Conservation (phyloP, 2,888 invertebrate genomes). For the Synergus laeviventris region DNA sequence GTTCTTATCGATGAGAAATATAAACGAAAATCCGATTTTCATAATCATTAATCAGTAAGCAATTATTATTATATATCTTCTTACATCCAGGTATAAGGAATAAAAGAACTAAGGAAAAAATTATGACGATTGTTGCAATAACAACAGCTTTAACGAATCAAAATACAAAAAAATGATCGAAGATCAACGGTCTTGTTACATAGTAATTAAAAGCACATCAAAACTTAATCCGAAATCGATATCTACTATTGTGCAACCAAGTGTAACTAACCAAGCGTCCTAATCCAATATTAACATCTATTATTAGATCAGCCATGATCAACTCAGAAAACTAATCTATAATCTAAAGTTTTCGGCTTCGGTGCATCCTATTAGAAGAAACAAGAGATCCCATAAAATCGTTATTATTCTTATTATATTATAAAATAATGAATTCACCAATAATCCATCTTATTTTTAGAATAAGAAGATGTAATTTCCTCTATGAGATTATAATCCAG, state of each 20-base stretch:
- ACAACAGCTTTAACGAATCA: too few species aligned
- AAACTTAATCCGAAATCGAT: not conserved
- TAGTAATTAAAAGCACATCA: not conserved
- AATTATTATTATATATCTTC: too few species aligned
- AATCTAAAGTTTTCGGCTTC: not conserved
- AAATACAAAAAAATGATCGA: not conserved
- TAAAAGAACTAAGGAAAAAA: too few species aligned
- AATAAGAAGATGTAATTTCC: not conserved
- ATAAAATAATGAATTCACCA: too few species aligned
- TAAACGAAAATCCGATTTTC: too few species aligned
- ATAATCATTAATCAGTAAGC: too few species aligned
- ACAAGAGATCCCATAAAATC: not conserved
- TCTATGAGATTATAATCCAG: not conserved
- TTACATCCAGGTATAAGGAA: too few species aligned
- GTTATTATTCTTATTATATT: too few species aligned
- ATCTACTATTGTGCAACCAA: not conserved
- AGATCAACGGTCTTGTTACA: not conserved
- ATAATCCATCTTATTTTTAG: too few species aligned
- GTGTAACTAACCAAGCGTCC: not conserved
- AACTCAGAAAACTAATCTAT: not conserved
- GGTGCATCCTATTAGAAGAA: not conserved
- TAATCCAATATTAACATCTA: slow-evolving; percentile 7
- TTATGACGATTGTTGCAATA: too few species aligned
- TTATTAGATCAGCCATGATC: not conserved
- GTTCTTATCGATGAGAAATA: too few species aligned